A percentile compares a stretch with the other conserved stretches of the same genome.
These are phyloP conservation scores for Chloromyia formosa DNA, from an alignment of 2,888 invertebrate genomes.

Conservation along the genomic window DNA sequence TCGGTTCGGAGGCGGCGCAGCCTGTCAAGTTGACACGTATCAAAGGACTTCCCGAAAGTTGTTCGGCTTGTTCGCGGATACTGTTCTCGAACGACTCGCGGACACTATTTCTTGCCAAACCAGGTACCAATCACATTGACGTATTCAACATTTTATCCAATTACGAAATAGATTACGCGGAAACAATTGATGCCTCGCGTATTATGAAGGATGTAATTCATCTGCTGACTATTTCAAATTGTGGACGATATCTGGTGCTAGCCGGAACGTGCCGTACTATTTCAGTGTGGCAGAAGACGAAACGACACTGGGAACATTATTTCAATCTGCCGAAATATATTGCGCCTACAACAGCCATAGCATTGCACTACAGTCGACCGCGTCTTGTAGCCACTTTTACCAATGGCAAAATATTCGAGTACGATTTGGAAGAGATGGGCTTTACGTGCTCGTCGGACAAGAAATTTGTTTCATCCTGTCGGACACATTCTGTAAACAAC, in stretches of 20 bases:
- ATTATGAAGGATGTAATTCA: slow-evolving; percentile 68
- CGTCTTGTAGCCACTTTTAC: slow-evolving; percentile 78
- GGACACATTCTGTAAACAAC: slow-evolving; percentile 65
- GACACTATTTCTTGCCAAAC: slow-evolving; percentile 63
- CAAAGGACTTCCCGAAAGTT: slow-evolving; percentile 60
- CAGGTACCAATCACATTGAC: slow-evolving; percentile 59
- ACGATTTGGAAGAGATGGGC: slow-evolving; percentile 70
- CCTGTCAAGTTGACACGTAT: slow-evolving; percentile 57
- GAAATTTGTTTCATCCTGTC: slow-evolving; percentile 66
- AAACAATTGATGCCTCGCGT: slow-evolving; percentile 60
- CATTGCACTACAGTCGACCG: slow-evolving; percentile 69
- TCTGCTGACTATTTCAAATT: slow-evolving; percentile 65
- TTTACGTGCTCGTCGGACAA: slow-evolving; percentile 73
- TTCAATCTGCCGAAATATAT: slow-evolving; percentile 76
- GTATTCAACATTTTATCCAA: slow-evolving; percentile 62
- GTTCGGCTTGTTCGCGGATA: slow-evolving; percentile 60
- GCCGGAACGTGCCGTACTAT: slow-evolving; percentile 74
- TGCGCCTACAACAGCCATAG: slow-evolving; percentile 76
- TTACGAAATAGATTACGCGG: slow-evolving; percentile 58
- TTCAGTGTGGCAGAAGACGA: slow-evolving; percentile 69
- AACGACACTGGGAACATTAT: slow-evolving; percentile 62
- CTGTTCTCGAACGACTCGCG: slow-evolving; percentile 63
- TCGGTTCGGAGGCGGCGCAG: slow-evolving; percentile 53
- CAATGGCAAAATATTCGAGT: slow-evolving; percentile 84
- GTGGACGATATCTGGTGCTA: slow-evolving; percentile 72